These are phyloP conservation scores for Ectemnius continuus DNA, from an alignment of 2,888 invertebrate species.

Conservation along the genomic window DNA sequence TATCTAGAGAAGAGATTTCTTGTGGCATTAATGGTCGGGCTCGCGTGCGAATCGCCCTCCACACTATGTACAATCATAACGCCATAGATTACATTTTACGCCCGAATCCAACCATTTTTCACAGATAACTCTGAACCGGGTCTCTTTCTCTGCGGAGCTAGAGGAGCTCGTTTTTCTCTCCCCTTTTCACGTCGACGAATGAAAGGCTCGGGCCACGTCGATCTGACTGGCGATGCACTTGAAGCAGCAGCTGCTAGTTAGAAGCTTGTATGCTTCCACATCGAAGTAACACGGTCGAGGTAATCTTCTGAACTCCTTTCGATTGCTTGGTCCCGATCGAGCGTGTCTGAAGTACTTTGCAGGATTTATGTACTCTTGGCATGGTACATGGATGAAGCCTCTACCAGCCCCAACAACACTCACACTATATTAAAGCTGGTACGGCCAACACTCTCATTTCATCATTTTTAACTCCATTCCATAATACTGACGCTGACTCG, in stretches of 20 bases:
- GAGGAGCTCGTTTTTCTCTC: constrained; percentile 38
- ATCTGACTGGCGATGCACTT: constrained; percentile 50
- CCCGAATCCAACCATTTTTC: background rate
- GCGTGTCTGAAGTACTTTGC: constrained; percentile 17
- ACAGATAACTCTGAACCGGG: constrained; percentile 9
- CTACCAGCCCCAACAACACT: no score
- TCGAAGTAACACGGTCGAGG: constrained; percentile 43
- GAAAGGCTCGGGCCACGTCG: constrained; percentile 32
- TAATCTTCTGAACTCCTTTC: constrained; percentile 53
- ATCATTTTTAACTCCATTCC: no score
- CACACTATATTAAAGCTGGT: no score
- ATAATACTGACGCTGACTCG: no score
- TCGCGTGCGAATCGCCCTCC: no score
- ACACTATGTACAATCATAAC: background rate
- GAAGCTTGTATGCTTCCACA: constrained; percentile 48
- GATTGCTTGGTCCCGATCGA: constrained; percentile 46
- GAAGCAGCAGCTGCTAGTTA: constrained; percentile 56
- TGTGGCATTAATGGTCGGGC: no score
- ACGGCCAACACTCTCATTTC: no score
- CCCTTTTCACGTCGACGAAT: constrained; percentile 23
- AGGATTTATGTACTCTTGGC: no score
- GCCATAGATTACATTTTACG: background rate
- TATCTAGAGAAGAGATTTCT: no score
- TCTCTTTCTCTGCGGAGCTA: constrained; percentile 31
- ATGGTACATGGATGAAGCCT: no score